phyloP scores from a whole-genome alignment of 2,113 vertebrate species.

The Lepus europaeus region DNA sequence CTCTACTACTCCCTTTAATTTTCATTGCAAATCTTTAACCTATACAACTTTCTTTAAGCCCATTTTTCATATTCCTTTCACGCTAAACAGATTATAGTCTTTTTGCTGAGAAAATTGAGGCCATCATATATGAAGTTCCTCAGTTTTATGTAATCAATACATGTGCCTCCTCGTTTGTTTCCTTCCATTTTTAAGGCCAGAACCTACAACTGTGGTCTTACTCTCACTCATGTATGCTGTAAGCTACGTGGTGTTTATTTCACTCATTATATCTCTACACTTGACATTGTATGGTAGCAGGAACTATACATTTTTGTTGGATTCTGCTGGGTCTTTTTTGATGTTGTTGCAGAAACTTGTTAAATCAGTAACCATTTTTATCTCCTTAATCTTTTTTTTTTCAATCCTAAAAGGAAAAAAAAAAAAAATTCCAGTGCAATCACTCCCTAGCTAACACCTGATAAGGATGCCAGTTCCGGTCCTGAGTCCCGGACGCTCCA shows the following conservation, averaged over 20 bases:
- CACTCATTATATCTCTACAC: no score
- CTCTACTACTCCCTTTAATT: background rate
- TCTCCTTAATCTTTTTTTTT: background rate
- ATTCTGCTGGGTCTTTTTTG: background rate
- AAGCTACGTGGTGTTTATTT: background rate
- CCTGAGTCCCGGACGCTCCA: background rate
- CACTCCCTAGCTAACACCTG: background rate
- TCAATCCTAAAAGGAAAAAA: background rate
- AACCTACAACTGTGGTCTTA: background rate
- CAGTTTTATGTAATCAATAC: background rate
- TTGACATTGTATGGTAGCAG: background rate
- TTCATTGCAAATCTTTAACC: background rate
- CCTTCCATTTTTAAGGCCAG: background rate
- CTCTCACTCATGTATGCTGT: background rate
- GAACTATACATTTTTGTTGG: background rate
- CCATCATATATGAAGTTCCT: background rate
- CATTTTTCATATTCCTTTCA: background rate
- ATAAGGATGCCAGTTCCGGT: background rate
- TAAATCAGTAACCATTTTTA: background rate
- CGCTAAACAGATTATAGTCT: background rate
- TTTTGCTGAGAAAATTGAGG: constrained; percentile 11
- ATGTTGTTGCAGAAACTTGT: background rate
- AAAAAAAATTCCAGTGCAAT: background rate
- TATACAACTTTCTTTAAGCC: background rate
- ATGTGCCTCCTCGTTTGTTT: background rate